Evolutionary conservation across 2,888 invertebrate genomes (phyloP).

Genomic region (Papilio protenor): DNA sequence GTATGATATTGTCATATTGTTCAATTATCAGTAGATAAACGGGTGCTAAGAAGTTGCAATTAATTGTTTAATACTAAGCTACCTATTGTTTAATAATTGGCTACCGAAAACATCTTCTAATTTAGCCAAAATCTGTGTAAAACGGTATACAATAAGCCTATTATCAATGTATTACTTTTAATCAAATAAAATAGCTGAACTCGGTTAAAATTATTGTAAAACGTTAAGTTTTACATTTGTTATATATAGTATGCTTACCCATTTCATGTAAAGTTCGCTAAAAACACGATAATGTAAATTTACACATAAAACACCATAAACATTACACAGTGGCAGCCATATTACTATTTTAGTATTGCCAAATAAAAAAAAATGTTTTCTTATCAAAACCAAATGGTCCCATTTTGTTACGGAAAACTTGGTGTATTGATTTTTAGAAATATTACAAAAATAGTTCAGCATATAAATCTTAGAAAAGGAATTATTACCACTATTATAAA

Average conservation of each 20-base stretch:
- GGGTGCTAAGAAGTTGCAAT: not conserved
- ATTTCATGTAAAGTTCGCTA: constrained; percentile 61
- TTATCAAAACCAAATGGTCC: not conserved
- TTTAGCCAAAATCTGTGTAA: constrained; percentile 25
- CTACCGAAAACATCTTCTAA: not conserved
- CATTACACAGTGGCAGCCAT: constrained; percentile 75
- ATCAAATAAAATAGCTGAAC: constrained; percentile 21
- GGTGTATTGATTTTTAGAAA: not conserved
- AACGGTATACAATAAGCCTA: constrained; percentile 24
- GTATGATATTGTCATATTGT: too few species aligned
- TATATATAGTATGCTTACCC: constrained; percentile 64
- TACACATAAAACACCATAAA: constrained; percentile 71
- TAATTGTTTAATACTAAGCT: not conserved
- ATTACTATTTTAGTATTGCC: constrained; percentile 60
- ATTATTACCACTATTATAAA: not conserved
- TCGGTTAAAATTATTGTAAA: constrained; percentile 5
- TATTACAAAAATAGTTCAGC: not conserved
- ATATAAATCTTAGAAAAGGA: not conserved
- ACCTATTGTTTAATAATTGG: not conserved
- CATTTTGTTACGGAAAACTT: not conserved
- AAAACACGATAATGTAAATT: constrained; percentile 59
- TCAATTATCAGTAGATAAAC: not conserved
- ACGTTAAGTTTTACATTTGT: not conserved
- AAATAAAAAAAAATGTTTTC: constrained; percentile 11
- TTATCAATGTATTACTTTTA: constrained; percentile 22